A percentile compares a stretch with the other conserved stretches of the same genome.
phyloP scores from a whole-genome alignment of 2,888 invertebrate species.

The Athalia rosae region DNA sequence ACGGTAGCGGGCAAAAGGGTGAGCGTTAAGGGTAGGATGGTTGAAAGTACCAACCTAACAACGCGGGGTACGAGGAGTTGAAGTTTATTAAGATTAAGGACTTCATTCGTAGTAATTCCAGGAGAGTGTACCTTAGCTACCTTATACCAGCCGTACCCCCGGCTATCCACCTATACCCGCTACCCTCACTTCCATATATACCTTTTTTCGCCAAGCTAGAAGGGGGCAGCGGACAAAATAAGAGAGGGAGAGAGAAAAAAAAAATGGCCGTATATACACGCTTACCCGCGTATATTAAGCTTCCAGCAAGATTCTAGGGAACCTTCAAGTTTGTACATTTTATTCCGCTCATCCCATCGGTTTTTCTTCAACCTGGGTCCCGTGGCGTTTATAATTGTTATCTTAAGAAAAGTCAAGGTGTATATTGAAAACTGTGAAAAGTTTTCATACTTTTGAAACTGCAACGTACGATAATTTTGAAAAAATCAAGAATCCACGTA shows the following conservation, averaged over 20 bases:
- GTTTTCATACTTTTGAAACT: too few species aligned
- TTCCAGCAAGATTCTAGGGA: conserved; percentile 13
- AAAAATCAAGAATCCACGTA: too few species aligned
- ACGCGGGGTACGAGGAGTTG: conserved; percentile 53
- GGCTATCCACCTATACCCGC: not conserved
- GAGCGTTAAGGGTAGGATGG: not conserved
- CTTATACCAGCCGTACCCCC: not conserved
- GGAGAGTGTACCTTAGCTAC: conserved; percentile 34
- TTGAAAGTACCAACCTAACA: not conserved
- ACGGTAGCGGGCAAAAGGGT: conserved; percentile 17
- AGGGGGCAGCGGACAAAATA: conserved; percentile 6
- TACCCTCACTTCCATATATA: conserved; percentile 15
- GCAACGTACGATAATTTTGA: too few species aligned
- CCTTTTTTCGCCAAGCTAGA: not conserved
- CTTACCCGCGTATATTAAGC: conserved; percentile 34
- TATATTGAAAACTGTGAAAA: conserved; percentile 33
- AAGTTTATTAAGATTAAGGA: conserved; percentile 73
- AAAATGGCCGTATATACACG: conserved; percentile 38
- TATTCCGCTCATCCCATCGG: conserved; percentile 46
- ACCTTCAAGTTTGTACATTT: conserved; percentile 33
- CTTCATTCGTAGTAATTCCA: conserved; percentile 69
- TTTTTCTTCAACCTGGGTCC: conserved; percentile 46
- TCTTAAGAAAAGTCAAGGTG: conserved; percentile 45
- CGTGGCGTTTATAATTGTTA: conserved; percentile 53
- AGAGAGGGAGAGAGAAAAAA: conserved; percentile 1